Evolutionary conservation across 2,797 vertebrate genomes (phyloP).

Genomic region (Mustela erminea): DNA sequence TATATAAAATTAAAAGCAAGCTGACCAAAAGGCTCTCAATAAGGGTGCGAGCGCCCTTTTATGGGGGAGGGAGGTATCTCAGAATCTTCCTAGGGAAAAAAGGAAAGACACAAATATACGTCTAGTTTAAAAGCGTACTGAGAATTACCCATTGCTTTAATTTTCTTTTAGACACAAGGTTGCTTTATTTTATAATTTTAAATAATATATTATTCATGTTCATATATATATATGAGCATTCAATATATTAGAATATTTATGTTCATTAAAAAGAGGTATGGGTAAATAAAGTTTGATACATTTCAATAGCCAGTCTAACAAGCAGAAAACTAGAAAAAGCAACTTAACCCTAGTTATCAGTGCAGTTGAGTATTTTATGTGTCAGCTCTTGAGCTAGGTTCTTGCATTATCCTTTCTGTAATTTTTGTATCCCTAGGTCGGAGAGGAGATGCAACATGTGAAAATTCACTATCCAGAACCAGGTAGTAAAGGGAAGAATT

Average conservation of each 20-base stretch:
- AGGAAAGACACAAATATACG: slow-evolving; percentile 1
- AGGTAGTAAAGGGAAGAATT: slow-evolving; percentile 8
- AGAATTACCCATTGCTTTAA: slow-evolving; percentile 13
- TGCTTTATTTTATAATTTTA: slow-evolving; percentile 55
- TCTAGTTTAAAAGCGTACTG: slow-evolving; percentile 49
- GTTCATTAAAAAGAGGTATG: slow-evolving; percentile 32
- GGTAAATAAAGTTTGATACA: slow-evolving; percentile 32
- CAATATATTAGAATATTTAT: neutral
- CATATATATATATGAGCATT: no score
- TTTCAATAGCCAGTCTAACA: neutral
- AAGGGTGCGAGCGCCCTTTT: neutral
- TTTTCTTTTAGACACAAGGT: slow-evolving; percentile 19
- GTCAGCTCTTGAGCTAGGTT: neutral
- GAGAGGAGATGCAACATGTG: neutral
- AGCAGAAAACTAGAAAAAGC: slow-evolving; percentile 3
- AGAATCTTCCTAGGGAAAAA: neutral
- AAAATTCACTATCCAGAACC: slow-evolving; percentile 22
- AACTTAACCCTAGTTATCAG: neutral
- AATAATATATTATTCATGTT: neutral
- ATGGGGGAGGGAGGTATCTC: neutral
- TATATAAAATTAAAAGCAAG: slow-evolving; percentile 24
- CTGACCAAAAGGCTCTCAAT: neutral
- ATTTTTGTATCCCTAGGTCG: slow-evolving; percentile 31
- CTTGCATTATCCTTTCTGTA: slow-evolving; percentile 23
- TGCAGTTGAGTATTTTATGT: neutral